Conservation (phyloP, 64 coral and sea anemone genomes). For the Pocillopora damicornis region DNA sequence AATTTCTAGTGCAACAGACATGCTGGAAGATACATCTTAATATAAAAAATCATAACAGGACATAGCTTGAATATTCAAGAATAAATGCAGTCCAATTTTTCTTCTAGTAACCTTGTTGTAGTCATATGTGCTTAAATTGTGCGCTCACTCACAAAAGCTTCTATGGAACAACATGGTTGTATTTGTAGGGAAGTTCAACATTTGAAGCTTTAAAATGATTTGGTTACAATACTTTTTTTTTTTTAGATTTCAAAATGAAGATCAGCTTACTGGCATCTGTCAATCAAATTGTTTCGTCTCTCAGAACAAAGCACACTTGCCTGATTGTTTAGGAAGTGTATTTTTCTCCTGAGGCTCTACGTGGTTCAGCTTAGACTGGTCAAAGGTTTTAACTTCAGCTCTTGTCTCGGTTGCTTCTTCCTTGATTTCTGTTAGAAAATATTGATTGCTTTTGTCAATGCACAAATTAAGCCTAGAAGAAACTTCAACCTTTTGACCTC, state of each 20-base stretch:
- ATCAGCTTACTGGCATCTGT: slow-evolving; percentile 4
- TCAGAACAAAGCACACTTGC: slow-evolving; percentile 44
- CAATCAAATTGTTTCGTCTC: slow-evolving; percentile 19
- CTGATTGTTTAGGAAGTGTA: slow-evolving; percentile 60
- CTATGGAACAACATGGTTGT: not conserved
- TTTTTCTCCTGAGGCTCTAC: slow-evolving; percentile 90
- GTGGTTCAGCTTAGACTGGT: slow-evolving; percentile 82
- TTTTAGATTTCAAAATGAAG: not conserved
- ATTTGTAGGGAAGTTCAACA: not conserved
- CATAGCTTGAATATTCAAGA: too few species aligned
- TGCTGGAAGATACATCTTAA: not conserved
- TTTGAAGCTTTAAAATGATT: not conserved
- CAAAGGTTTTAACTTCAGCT: slow-evolving; percentile 78
- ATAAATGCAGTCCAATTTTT: too few species aligned
- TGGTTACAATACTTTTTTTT: not conserved
- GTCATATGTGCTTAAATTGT: not conserved
- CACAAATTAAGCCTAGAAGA: too few species aligned
- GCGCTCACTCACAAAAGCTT: too few species aligned
- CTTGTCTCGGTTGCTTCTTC: slow-evolving; percentile 63
- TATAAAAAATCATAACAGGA: too few species aligned
- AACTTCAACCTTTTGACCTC: too few species aligned
- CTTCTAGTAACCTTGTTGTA: not conserved
- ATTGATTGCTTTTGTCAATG: too few species aligned
- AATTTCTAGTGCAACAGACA: not conserved
- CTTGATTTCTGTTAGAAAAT: slow-evolving; percentile 61